Evolutionary conservation across 2,797 vertebrate species (phyloP).

Genomic region (Ispidina lecontei): DNA sequence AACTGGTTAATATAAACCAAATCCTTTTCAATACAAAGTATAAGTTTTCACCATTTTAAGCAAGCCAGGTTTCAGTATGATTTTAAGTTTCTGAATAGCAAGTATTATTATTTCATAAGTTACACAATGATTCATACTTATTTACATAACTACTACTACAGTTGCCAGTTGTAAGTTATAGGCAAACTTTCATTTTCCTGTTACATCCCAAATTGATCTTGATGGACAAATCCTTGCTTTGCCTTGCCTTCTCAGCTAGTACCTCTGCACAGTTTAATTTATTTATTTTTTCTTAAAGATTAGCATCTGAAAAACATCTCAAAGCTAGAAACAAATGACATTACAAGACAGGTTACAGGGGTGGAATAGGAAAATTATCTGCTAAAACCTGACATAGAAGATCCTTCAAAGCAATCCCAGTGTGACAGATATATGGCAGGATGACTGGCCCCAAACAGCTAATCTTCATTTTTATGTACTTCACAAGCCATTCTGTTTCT

Average conservation of each 20-base stretch:
- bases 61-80: background rate
- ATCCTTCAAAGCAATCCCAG: slow-evolving; percentile 10
- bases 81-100: background rate
- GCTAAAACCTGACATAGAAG: slow-evolving; percentile 35
- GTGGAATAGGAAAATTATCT: slow-evolving; percentile 28
- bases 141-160: background rate
- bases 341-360: slow-evolving; percentile 42
- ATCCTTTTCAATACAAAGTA: background rate
- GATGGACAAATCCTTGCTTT: background rate
- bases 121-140: background rate
- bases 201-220: background rate
- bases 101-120: background rate
- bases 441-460: slow-evolving; percentile 22
- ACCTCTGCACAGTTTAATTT: background rate
- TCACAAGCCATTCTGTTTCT: slow-evolving; percentile 35
- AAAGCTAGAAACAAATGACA: slow-evolving; percentile 15
- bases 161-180: background rate
- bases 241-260: background rate
- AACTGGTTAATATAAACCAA: background rate
- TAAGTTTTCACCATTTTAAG: background rate
- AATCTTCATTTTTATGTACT: slow-evolving; percentile 55
- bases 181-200: background rate
- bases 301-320: slow-evolving; percentile 5
- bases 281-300: slow-evolving; percentile 22
- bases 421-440: background rate